phyloP scores from a whole-genome alignment of 2,113 vertebrate genomes.

The Plectropomus leopardus region DNA sequence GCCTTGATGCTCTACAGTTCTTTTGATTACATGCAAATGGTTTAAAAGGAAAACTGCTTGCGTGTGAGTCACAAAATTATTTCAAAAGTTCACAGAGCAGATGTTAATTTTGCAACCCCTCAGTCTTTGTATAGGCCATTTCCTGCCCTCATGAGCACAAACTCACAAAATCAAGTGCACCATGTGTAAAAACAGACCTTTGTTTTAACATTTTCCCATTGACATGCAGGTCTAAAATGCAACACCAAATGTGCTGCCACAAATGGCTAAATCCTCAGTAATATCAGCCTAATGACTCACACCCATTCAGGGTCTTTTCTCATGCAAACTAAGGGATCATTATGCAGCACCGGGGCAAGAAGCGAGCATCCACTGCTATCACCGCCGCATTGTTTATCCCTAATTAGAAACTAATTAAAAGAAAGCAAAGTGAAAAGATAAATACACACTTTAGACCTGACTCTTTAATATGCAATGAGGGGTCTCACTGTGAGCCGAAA shows the following conservation, averaged over 20 bases:
- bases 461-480: constrained; percentile 72
- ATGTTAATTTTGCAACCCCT: neutral
- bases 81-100: neutral
- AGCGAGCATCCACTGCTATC: constrained; percentile 62
- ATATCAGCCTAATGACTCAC: constrained; percentile 72
- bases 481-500: constrained; percentile 49
- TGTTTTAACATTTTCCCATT: constrained; percentile 13
- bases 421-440: constrained; percentile 72
- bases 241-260: constrained; percentile 62
- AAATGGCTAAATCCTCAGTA: constrained; percentile 69
- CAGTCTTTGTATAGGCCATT: neutral
- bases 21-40: neutral
- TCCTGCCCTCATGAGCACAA: constrained; percentile 19
- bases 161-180: constrained; percentile 7
- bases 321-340: constrained; percentile 78
- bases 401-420: constrained; percentile 85
- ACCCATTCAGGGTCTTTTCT: constrained; percentile 71
- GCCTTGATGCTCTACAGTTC: neutral
- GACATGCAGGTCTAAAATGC: constrained; percentile 27
- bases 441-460: constrained; percentile 65
- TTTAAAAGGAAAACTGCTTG: neutral
- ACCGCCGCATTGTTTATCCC: constrained; percentile 71
- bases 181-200: constrained; percentile 17
- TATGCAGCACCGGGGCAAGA: constrained; percentile 68
- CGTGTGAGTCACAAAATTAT: neutral